phyloP scores from a whole-genome alignment of 2,888 invertebrate species.

The Apotomis betuletana region DNA sequence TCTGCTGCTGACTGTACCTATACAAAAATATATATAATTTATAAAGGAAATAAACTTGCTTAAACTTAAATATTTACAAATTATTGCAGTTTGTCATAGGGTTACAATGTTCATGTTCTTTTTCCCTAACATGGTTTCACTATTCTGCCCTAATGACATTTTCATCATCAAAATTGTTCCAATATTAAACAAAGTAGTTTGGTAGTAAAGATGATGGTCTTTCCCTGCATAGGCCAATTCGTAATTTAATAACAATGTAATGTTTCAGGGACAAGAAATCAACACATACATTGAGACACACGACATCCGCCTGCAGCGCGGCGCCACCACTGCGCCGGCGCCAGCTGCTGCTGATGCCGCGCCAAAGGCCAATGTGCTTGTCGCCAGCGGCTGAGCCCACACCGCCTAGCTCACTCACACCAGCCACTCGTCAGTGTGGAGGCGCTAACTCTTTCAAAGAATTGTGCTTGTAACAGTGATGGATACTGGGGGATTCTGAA shows the following conservation, averaged over 20 bases:
- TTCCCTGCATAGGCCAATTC: too few species aligned
- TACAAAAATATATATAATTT: too few species aligned
- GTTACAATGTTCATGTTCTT: too few species aligned
- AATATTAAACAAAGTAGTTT: too few species aligned
- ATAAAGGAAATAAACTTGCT: too few species aligned
- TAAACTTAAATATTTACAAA: too few species aligned
- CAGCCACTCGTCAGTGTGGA: not conserved
- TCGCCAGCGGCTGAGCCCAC: conserved; percentile 66
- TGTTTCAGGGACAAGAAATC: conserved; percentile 88
- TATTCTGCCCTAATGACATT: too few species aligned
- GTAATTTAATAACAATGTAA: not conserved
- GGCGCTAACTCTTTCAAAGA: not conserved
- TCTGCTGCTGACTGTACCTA: too few species aligned
- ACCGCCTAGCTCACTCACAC: not conserved
- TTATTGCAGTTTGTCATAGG: too few species aligned
- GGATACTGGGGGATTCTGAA: not conserved
- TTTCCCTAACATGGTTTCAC: too few species aligned
- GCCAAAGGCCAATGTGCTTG: conserved; percentile 82
- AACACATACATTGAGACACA: conserved; percentile 96
- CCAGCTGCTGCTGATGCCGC: conserved; percentile 54
- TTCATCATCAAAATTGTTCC: too few species aligned
- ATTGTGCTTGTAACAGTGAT: not conserved
- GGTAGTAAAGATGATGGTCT: too few species aligned
- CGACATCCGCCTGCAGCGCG: conserved; percentile 90
- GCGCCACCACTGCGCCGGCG: conserved; percentile 57